Evolutionary conservation across 2,113 vertebrate genomes (phyloP), one percentile per base, ranked within the genome.

Genomic region (Pimephales promelas): DNA sequence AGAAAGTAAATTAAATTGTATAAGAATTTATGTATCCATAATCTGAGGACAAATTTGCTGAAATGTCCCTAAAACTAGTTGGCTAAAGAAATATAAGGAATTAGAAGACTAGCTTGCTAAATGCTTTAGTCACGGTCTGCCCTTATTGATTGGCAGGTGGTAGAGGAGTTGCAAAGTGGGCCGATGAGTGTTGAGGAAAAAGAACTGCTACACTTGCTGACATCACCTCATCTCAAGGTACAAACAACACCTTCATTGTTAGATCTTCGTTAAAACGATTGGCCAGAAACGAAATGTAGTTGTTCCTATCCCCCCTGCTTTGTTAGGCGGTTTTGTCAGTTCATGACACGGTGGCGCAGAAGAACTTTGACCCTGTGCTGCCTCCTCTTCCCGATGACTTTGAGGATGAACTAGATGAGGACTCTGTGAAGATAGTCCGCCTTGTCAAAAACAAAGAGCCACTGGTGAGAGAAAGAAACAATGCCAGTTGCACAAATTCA

Each of bases 361-460:
- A 99, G 94, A 97, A 97, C 87, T 99, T 99, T 74, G 97, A 98
- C 89, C 98, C 98, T 0, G 95, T 97, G 80, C 94, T 99, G 64
- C 98, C 97, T 10, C 98, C 98, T 61, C 92, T 99, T 1, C 97
- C 97, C 0, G 96, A 97, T 14, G 96, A 97, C 89, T 92, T 97
- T 0, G 96, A 96, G 0, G 97, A 98, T 4, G 97, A 98, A 87
- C 94, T 98, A 88, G 96, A 99, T 47, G 98, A 99, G 86, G 98
- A 99, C 88, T 98, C 98, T 0, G 96, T 99, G 91, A 99, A 99
- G 94, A 99, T 99, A 1, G 96, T 99, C 73, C 94, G 96, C 0
- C 93, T 99, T 84, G 98, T 99, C 88, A 99, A 99, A 91, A 99
- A 98, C 90, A 99, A 97, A 90, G 98, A 99, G 81, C 98, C 97